Percentiles rank a stretch among this genome's conserved stretches.
These are phyloP conservation scores for Silvanus unidentatus DNA, from an alignment of 2,888 invertebrate genomes.

Conservation along the genomic window DNA sequence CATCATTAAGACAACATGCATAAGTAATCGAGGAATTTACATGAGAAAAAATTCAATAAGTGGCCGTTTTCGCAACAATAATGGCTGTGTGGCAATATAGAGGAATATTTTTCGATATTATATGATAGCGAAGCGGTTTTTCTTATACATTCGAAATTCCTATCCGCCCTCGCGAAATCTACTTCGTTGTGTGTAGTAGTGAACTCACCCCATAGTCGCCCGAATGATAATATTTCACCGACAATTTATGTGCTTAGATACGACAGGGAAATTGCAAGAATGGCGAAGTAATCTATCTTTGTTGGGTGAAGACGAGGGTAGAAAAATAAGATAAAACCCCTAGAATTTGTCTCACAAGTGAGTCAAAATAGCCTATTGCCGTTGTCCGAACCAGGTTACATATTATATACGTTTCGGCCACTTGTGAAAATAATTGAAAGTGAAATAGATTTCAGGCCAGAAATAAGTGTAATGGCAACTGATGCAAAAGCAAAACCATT, in stretches of 20 bases:
- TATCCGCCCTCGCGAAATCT: constrained; percentile 22
- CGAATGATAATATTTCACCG: constrained; percentile 70
- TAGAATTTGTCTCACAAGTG: constrained; percentile 47
- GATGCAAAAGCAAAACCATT: no score
- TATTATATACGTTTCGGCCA: no score
- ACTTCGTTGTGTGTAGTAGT: constrained; percentile 16
- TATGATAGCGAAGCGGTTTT: constrained; percentile 32
- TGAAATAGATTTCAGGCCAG: no score
- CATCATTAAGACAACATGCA: constrained; percentile 3
- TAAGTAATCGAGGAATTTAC: background rate
- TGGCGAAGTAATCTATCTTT: constrained; percentile 87
- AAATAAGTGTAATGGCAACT: no score
- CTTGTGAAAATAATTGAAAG: no score
- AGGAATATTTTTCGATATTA: constrained; percentile 3
- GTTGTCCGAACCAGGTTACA: no score
- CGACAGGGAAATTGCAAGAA: constrained; percentile 92
- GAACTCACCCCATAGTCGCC: constrained; percentile 33
- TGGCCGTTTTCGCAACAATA: no score
- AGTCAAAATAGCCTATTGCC: constrained; percentile 44
- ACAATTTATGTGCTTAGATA: constrained; percentile 83
- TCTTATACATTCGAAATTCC: constrained; percentile 36
- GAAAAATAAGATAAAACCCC: constrained; percentile 48
- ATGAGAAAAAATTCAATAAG: no score
- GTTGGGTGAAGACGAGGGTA: constrained; percentile 55
- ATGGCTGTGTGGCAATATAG: no score